A percentile compares a stretch with the other conserved stretches of the same genome.
These are phyloP conservation scores for Seriola quinqueradiata DNA, from an alignment of 2,113 vertebrate species.

Conservation along the genomic window DNA sequence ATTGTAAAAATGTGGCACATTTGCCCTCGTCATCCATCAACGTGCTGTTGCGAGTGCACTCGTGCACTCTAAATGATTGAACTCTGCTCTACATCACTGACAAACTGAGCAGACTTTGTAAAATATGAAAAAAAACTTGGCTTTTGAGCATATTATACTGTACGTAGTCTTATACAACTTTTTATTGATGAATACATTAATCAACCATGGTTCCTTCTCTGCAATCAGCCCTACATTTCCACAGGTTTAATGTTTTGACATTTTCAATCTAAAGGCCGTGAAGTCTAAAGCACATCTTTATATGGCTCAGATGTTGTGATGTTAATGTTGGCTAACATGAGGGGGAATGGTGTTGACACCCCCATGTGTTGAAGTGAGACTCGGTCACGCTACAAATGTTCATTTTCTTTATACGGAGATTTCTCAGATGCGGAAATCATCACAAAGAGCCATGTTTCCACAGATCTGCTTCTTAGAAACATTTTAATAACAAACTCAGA, in stretches of 20 bases:
- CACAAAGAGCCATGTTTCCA: background rate
- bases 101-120: background rate
- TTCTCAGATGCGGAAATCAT: background rate
- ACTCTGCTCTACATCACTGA: constrained; percentile 13
- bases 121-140: background rate
- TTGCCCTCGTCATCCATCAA: constrained; percentile 11
- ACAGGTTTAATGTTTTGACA: constrained; percentile 24
- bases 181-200: background rate
- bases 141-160: background rate
- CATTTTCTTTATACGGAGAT: background rate
- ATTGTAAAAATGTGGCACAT: constrained; percentile 8
- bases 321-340: background rate
- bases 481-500: background rate
- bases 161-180: background rate
- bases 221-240: background rate
- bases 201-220: background rate
- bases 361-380: background rate
- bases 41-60: constrained; percentile 11
- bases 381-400: background rate
- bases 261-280: constrained; percentile 4
- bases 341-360: background rate
- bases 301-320: background rate
- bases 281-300: background rate
- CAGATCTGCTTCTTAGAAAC: background rate
- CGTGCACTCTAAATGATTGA: constrained; percentile 18